These are phyloP conservation scores for Malurus splendens DNA, from an alignment of 2,797 vertebrate genomes.

Conservation along the genomic window DNA sequence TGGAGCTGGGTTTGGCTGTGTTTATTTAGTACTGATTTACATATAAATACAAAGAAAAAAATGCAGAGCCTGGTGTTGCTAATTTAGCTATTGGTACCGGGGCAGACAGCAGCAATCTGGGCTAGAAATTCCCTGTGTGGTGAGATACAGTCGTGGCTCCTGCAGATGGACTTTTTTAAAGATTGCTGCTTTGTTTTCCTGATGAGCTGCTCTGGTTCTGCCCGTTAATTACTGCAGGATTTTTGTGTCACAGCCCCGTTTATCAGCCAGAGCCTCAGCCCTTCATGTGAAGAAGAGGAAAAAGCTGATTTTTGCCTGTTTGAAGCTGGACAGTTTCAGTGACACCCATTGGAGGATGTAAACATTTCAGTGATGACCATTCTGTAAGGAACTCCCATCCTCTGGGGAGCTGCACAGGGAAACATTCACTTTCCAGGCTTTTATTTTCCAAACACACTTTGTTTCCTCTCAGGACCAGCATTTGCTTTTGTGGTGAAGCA, in stretches of 20 bases:
- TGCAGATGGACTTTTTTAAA: background rate
- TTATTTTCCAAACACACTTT: background rate
- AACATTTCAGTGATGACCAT: background rate
- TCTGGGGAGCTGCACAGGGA: background rate
- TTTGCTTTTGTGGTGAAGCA: background rate
- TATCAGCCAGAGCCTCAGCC: background rate
- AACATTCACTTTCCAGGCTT: background rate
- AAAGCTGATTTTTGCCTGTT: background rate
- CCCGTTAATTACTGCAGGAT: background rate
- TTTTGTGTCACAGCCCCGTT: background rate
- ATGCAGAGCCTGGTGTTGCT: background rate
- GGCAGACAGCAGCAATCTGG: background rate
- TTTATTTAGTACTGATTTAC: conserved; percentile 17
- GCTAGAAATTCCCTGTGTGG: background rate
- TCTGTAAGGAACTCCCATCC: background rate
- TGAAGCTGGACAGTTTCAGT: background rate
- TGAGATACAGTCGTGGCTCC: background rate
- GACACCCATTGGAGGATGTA: background rate
- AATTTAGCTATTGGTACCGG: background rate
- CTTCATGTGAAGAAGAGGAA: background rate
- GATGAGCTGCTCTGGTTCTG: background rate
- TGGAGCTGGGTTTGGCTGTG: background rate
- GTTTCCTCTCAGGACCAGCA: background rate
- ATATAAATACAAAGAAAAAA: conserved; percentile 10
- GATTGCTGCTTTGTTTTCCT: background rate